Conservation (phyloP, 2,888 invertebrate species). For the Heliothis peltigera region DNA sequence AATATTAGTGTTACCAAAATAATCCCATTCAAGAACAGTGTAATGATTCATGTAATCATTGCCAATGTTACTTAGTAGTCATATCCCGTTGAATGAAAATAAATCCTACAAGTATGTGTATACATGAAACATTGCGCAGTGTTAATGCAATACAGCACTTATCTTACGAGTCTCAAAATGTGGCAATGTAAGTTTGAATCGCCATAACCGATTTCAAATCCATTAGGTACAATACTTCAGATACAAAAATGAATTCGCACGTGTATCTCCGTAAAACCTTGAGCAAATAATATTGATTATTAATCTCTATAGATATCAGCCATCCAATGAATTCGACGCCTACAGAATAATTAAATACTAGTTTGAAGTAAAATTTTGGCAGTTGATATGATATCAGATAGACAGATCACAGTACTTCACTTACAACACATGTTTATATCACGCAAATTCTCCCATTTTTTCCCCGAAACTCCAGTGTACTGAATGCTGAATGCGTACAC, state of each 20-base stretch:
- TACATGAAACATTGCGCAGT: conserved; percentile 29
- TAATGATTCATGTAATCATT: conserved; percentile 51
- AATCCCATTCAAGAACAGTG: conserved; percentile 52
- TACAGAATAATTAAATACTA: conserved; percentile 8
- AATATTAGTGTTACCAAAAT: conserved; percentile 56
- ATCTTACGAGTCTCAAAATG: not conserved
- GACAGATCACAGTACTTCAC: conserved; percentile 31
- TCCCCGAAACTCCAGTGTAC: conserved; percentile 16
- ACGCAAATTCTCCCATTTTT: conserved; percentile 36
- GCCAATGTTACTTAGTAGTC: conserved; percentile 44
- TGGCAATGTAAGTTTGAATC: conserved; percentile 17
- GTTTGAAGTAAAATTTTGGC: conserved; percentile 17
- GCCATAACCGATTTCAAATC: not conserved
- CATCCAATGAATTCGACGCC: conserved; percentile 14
- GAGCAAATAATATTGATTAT: not conserved
- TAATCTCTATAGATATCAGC: conserved; percentile 3
- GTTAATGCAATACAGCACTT: conserved; percentile 6
- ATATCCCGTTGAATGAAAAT: conserved; percentile 50
- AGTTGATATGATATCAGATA: conserved; percentile 27
- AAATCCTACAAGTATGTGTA: conserved; percentile 20
- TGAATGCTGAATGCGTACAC: conserved; percentile 34
- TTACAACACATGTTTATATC: conserved; percentile 31
- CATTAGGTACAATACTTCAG: conserved; percentile 11
- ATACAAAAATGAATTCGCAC: not conserved
- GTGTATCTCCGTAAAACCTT: not conserved